Conservation (phyloP, 1,140 invertebrate species). For the Nasonia longicornis region DNA sequence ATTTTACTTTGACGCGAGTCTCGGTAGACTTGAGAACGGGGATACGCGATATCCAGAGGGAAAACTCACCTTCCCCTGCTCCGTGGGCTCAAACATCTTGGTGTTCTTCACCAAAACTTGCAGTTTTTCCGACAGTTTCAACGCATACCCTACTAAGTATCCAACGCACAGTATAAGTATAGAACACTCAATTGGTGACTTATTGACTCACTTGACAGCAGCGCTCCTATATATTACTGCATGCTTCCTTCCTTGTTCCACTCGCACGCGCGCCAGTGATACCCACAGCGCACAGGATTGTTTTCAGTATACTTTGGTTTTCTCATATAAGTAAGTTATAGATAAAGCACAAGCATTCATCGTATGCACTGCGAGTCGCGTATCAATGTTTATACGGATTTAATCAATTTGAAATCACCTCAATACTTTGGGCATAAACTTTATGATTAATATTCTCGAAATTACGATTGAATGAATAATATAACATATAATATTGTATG, state of each 20-base stretch:
- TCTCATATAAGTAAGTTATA: too few relatives aligned
- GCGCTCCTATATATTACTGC: not conserved
- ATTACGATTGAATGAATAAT: too few relatives aligned
- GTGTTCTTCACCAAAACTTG: not conserved
- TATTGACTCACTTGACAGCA: slow-evolving; percentile 13
- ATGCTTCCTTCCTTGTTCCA: not conserved
- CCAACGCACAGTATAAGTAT: not conserved
- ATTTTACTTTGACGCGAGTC: not conserved
- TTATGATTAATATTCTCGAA: too few relatives aligned
- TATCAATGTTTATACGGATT: too few relatives aligned
- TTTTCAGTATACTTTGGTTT: not conserved
- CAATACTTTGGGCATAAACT: too few relatives aligned
- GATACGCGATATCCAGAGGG: too few relatives aligned
- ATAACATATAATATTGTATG: too few relatives aligned
- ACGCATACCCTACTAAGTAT: not conserved
- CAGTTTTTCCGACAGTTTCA: not conserved
- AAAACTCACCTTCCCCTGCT: slow-evolving; percentile 58
- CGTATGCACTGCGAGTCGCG: too few relatives aligned
- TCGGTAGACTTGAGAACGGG: not conserved
- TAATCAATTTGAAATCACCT: too few relatives aligned
- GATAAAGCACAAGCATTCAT: too few relatives aligned
- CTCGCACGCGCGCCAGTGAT: not conserved
- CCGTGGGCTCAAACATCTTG: slow-evolving; percentile 58
- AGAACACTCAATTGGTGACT: slow-evolving; percentile 7
- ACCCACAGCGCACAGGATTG: not conserved